A percentile compares a stretch with the other conserved stretches of the same genome.
phyloP scores from a whole-genome alignment of 2,888 invertebrate species.

The Amphimallon solstitiale region DNA sequence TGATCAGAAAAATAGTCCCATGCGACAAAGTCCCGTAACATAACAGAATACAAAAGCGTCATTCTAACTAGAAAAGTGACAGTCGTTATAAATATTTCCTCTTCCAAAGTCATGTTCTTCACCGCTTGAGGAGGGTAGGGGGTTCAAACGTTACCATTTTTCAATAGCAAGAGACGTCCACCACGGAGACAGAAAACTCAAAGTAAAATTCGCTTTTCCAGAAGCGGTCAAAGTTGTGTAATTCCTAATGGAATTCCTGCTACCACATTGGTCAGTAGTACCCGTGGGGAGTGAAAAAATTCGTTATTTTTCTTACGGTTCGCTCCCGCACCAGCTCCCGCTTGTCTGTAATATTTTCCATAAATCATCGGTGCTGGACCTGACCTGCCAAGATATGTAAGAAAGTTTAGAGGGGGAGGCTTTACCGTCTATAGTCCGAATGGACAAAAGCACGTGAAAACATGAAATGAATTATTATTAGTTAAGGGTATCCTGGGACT shows the following conservation, averaged over 20 bases:
- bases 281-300: slow-evolving; percentile 57
- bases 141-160: slow-evolving; percentile 34
- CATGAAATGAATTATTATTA: slow-evolving; percentile 60
- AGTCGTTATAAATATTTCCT: slow-evolving; percentile 53
- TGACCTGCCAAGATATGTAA: slow-evolving; percentile 58
- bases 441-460: slow-evolving; percentile 49
- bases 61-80: slow-evolving; percentile 44
- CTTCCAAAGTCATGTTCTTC: slow-evolving; percentile 13
- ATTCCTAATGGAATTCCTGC: slow-evolving; percentile 55
- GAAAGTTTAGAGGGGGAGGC: slow-evolving; percentile 56
- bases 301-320: slow-evolving; percentile 60
- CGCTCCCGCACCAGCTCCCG: slow-evolving; percentile 45
- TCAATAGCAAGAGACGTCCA: slow-evolving; percentile 20
- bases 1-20: slow-evolving; percentile 43
- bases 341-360: slow-evolving; percentile 64
- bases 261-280: slow-evolving; percentile 50
- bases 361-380: slow-evolving; percentile 63
- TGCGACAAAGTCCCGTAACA: slow-evolving; percentile 42
- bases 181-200: slow-evolving; percentile 51
- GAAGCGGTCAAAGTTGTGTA: slow-evolving; percentile 56
- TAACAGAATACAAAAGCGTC: slow-evolving; percentile 55
- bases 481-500: slow-evolving; percentile 47
- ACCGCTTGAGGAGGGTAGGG: neutral
- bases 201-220: slow-evolving; percentile 57
- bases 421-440: slow-evolving; percentile 51